These are phyloP conservation scores for Magallana nippona DNA, from an alignment of 2,888 invertebrate species.

Conservation along the genomic window DNA sequence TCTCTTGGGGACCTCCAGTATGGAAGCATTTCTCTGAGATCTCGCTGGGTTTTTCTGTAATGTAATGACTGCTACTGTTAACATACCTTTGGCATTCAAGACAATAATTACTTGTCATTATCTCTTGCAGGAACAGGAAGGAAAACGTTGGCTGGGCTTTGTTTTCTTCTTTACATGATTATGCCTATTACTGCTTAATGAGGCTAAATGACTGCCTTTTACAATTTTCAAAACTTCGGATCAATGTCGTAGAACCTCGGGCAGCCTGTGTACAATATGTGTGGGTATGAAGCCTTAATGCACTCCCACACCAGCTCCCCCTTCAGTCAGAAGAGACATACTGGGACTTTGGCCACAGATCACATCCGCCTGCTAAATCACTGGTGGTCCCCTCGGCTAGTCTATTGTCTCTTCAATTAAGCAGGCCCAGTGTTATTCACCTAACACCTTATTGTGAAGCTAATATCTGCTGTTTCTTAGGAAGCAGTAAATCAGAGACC, in stretches of 20 bases:
- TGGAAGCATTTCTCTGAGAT: no score
- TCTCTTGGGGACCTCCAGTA: no score
- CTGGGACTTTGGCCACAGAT: background rate
- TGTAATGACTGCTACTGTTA: background rate
- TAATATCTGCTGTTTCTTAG: constrained; percentile 5
- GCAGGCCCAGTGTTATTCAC: background rate
- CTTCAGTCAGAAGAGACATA: background rate
- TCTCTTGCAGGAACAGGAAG: constrained; percentile 4
- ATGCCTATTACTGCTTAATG: background rate
- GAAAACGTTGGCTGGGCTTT: background rate
- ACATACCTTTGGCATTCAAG: background rate
- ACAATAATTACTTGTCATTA: background rate
- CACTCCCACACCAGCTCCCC: background rate
- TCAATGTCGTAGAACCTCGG: background rate
- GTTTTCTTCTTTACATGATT: background rate
- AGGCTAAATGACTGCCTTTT: background rate
- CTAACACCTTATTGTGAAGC: background rate
- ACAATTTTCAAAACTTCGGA: background rate
- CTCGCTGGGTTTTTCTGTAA: background rate
- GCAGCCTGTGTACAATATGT: background rate
- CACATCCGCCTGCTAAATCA: background rate
- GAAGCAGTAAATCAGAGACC: background rate
- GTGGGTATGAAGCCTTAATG: background rate
- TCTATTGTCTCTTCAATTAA: background rate
- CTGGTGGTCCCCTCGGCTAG: background rate